Evolutionary conservation across 2,888 invertebrate genomes (phyloP), one percentile per base, ranked within the genome.

Genomic region (Siphlonurus alternatus): DNA sequence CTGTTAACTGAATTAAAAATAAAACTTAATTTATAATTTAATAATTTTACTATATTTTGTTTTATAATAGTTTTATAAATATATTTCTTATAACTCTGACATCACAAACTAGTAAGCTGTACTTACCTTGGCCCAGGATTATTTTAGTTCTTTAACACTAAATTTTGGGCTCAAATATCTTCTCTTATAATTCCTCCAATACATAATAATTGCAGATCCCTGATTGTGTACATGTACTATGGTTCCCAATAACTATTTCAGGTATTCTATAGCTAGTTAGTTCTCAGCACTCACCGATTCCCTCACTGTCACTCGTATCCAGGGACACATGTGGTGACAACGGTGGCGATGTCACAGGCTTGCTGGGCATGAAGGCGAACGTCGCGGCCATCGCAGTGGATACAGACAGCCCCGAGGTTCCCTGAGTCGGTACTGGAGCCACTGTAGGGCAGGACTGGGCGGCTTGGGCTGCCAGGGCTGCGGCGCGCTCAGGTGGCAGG

Each of bases 221-320:
- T 38, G 15, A 10, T 38, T 38, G 38, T 38, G 5, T 5, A 38
- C 15, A 10, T 38, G 38, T 38, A 38, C 15, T 38, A 38, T 15
- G 38, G 7, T 38, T 38, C 15, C 5, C 15, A 10, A 38, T 38
- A 10, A 38, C 15, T 38, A 38, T 38, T 38, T 38, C 15, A 15
- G 38, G 15, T 38, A 10, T 38, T 38, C 38, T 38, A 10, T 38
- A 5, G 15, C 38, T 38, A 15, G 15, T 38, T 10, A 38, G 38
- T n/a, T n/a, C n/a, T n/a, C n/a, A n/a, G n/a, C n/a, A 82, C 81
- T 70, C 80, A 80, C 68, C 66, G 18, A 82, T 78, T 25, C 81
- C 82, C 67, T 85, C 84, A 70, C 84, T 85, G 71, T 86, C 86
- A 67, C 83, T 85, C 19, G 83, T 82, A 65, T 80, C 79, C 65